A percentile compares a stretch with the other conserved stretches of the same genome.
phyloP scores from a whole-genome alignment of 2,113 vertebrate genomes.

The Ellobius talpinus region DNA sequence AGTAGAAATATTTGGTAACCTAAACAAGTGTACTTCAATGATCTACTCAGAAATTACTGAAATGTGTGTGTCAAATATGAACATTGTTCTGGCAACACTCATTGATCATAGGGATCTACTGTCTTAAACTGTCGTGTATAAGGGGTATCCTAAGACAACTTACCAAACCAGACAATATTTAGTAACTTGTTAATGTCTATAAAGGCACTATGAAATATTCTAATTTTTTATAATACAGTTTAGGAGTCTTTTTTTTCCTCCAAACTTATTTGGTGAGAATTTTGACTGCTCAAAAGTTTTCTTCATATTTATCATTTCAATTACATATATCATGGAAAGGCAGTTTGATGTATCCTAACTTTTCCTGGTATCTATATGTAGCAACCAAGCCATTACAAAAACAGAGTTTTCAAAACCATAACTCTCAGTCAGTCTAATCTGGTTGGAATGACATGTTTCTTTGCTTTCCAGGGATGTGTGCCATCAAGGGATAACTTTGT shows the following conservation, averaged over 20 bases:
- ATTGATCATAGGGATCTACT: background rate
- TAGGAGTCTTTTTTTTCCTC: background rate
- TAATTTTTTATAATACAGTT: background rate
- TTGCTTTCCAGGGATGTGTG: conserved; percentile 9
- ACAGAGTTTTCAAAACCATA: conserved; percentile 67
- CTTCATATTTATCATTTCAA: conserved; percentile 45
- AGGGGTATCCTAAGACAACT: background rate
- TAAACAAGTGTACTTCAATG: conserved; percentile 11
- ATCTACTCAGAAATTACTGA: background rate
- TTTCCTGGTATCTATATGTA: conserved; percentile 22
- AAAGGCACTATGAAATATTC: background rate
- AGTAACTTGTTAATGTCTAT: background rate
- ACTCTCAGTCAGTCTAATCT: conserved; percentile 44
- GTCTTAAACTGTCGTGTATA: background rate
- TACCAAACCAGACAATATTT: background rate
- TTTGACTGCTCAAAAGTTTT: conserved; percentile 35
- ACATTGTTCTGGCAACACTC: background rate
- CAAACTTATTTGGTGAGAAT: background rate
- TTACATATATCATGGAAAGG: background rate
- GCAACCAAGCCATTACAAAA: conserved; percentile 33
- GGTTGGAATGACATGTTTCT: conserved; percentile 47
- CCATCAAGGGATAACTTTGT: background rate
- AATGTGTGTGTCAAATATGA: background rate
- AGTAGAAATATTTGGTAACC: background rate
- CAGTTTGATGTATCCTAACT: background rate